phyloP scores from a whole-genome alignment of 2,797 vertebrate species.

The Paguma larvata region DNA sequence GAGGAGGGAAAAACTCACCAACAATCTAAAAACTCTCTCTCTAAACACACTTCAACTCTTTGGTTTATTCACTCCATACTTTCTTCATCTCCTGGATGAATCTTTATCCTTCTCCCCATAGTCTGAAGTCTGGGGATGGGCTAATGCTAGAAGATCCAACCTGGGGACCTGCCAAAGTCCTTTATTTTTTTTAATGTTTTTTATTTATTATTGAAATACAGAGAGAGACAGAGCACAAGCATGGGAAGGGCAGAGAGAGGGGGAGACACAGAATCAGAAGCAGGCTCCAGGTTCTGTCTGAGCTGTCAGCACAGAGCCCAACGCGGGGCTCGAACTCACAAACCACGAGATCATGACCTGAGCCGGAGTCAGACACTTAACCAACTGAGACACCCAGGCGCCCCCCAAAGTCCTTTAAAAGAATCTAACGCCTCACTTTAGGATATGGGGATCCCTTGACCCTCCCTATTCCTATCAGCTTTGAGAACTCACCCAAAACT shows the following conservation, averaged over 20 bases:
- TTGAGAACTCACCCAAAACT: background rate
- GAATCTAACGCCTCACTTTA: background rate
- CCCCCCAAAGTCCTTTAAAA: background rate
- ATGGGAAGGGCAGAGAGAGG: too few relatives aligned
- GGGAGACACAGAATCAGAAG: too few relatives aligned
- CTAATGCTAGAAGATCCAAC: background rate
- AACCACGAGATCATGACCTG: too few relatives aligned
- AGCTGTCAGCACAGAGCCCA: too few relatives aligned
- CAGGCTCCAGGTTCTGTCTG: too few relatives aligned
- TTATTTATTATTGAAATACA: too few relatives aligned
- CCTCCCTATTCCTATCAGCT: background rate
- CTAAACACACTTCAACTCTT: background rate
- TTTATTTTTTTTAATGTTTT: too few relatives aligned
- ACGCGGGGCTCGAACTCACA: too few relatives aligned
- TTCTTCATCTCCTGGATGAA: background rate
- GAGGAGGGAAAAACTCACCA: background rate
- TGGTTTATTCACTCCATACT: background rate
- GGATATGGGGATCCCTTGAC: background rate
- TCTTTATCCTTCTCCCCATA: background rate
- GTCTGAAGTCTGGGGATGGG: background rate
- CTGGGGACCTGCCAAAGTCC: background rate
- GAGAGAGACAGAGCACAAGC: too few relatives aligned
- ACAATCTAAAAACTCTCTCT: background rate
- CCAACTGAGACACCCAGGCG: too few relatives aligned
- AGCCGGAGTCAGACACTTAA: too few relatives aligned